Evolutionary conservation across 2,888 invertebrate species (phyloP).

Genomic region (Drosophila nigricruria): DNA sequence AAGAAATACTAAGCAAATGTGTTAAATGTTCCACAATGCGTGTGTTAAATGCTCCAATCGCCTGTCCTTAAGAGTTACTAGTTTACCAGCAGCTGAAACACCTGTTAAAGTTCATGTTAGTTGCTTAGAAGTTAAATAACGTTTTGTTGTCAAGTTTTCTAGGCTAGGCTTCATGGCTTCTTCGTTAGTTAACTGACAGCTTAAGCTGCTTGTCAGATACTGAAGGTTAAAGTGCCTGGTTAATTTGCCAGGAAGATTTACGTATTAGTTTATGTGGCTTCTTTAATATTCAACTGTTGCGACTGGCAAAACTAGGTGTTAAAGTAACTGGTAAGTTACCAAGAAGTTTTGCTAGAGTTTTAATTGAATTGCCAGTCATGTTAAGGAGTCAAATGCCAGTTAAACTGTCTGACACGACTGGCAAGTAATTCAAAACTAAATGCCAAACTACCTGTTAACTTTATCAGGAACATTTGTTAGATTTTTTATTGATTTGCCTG

Average conservation of each 20-base stretch:
- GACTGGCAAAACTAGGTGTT: no score
- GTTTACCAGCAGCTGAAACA: constrained; percentile 17
- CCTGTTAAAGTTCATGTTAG: constrained; percentile 22
- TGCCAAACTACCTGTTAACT: neutral
- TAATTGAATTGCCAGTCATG: no score
- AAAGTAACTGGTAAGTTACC: no score
- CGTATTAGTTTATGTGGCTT: neutral
- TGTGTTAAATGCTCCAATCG: constrained; percentile 20
- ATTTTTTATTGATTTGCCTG: neutral
- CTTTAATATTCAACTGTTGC: no score
- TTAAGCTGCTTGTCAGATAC: neutral
- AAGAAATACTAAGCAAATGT: constrained; percentile 14
- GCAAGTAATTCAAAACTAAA: no score
- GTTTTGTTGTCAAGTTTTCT: constrained; percentile 2
- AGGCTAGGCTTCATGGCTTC: neutral
- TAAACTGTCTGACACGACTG: no score
- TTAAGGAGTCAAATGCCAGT: no score
- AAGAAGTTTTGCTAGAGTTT: no score
- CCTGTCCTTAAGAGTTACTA: constrained; percentile 13
- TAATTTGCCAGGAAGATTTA: neutral
- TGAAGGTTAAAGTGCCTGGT: neutral
- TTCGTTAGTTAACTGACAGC: neutral
- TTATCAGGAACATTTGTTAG: neutral
- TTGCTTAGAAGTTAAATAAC: constrained; percentile 15
- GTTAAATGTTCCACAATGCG: constrained; percentile 17